Conservation (phyloP, 2,797 vertebrate genomes). For the Eulemur rubriventer region DNA sequence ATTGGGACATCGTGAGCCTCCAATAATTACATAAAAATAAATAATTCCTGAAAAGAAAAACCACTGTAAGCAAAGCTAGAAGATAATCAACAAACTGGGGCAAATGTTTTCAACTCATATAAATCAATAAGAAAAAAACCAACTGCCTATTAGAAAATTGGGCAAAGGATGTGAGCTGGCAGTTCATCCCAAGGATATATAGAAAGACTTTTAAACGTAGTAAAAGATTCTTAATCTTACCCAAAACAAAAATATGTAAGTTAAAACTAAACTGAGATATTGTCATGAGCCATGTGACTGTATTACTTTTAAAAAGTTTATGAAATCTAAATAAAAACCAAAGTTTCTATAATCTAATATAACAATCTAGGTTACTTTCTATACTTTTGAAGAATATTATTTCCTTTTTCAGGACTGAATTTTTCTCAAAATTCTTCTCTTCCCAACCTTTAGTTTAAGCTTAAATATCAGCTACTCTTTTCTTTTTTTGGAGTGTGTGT, state of each 20-base stretch:
- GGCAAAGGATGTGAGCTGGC: neutral
- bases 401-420: neutral
- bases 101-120: neutral
- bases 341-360: neutral
- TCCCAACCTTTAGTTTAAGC: neutral
- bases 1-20: no score
- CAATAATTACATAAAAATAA: neutral
- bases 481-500: neutral
- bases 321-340: neutral
- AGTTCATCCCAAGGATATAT: neutral
- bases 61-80: neutral
- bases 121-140: neutral
- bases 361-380: neutral
- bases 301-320: neutral
- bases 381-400: neutral
- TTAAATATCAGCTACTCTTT: neutral
- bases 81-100: neutral
- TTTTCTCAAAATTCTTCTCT: neutral
- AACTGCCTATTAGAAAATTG: neutral
- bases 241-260: neutral
- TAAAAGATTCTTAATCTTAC: neutral
- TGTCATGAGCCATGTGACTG: neutral
- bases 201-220: neutral
- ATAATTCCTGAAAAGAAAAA: neutral
- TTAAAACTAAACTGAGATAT: conserved; percentile 1